These are phyloP conservation scores for Prunella strophiata DNA, from an alignment of 2,797 vertebrate genomes.

Conservation along the genomic window DNA sequence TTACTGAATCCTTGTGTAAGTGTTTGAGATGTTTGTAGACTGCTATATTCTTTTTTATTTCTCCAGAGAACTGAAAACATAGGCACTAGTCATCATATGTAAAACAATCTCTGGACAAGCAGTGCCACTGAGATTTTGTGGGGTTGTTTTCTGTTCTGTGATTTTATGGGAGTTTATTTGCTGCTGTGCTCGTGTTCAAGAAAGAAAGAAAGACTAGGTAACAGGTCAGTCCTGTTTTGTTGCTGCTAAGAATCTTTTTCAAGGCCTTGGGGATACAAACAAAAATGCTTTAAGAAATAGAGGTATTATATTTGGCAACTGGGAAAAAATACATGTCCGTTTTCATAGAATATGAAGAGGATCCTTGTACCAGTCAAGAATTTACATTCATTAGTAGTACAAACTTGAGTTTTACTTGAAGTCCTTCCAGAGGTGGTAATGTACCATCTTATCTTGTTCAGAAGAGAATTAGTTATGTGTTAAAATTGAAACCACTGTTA, in stretches of 20 bases:
- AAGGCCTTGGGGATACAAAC: constrained; percentile 69
- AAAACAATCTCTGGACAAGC: constrained; percentile 45
- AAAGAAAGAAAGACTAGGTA: constrained; percentile 52
- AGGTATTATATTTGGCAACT: constrained; percentile 58
- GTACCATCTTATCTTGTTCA: constrained; percentile 52
- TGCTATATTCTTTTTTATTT: constrained; percentile 62
- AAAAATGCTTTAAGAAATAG: constrained; percentile 70
- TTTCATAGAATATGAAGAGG: constrained; percentile 64
- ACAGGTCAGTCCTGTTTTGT: constrained; percentile 78
- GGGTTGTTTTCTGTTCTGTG: constrained; percentile 20
- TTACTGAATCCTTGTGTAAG: constrained; percentile 71
- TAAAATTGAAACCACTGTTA: constrained; percentile 68
- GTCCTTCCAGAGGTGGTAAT: constrained; percentile 56
- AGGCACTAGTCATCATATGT: constrained; percentile 40
- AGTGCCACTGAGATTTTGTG: constrained; percentile 32
- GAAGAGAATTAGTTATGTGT: constrained; percentile 42
- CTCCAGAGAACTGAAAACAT: constrained; percentile 46
- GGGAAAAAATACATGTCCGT: constrained; percentile 7
- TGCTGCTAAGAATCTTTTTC: constrained; percentile 80
- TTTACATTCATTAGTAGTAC: constrained; percentile 14
- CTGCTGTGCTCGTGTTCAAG: constrained; percentile 71
- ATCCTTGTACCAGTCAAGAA: constrained; percentile 45
- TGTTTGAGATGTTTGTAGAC: constrained; percentile 72
- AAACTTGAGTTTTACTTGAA: constrained; percentile 69
- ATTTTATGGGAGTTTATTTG: constrained; percentile 55